Evolutionary conservation across 2,797 vertebrate genomes (phyloP).

Genomic region (Stomatorhinus walkeri): DNA sequence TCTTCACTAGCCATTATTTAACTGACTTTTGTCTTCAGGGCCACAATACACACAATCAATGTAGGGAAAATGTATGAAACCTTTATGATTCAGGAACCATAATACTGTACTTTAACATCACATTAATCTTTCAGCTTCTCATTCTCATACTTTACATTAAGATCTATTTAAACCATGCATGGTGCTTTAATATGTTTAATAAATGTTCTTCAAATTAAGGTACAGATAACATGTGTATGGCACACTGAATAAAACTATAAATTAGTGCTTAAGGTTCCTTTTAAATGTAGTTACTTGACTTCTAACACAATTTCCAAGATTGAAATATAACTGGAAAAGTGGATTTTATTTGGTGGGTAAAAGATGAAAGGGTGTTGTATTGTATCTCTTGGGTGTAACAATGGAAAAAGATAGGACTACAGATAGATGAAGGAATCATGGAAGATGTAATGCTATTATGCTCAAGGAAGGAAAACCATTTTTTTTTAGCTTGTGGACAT

Average conservation of each 20-base stretch:
- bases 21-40: slow-evolving; percentile 20
- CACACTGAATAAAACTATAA: neutral
- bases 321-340: neutral
- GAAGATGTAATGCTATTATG: neutral
- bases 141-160: neutral
- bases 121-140: neutral
- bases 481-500: neutral
- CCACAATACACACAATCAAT: slow-evolving; percentile 22
- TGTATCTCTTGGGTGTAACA: neutral
- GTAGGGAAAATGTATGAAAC: neutral
- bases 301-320: neutral
- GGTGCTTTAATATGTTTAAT: neutral
- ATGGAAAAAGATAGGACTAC: neutral
- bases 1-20: slow-evolving; percentile 18
- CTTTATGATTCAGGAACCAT: slow-evolving; percentile 2
- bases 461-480: neutral
- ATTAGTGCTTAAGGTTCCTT: neutral
- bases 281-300: neutral
- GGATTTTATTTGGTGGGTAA: neutral
- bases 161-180: neutral
- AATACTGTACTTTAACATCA: neutral
- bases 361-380: neutral
- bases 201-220: neutral
- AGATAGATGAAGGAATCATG: neutral
- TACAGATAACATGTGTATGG: neutral